Evolutionary conservation across 2,888 invertebrate genomes (phyloP), one percentile per base, ranked within the genome.

Genomic region (Neoitamus cyanurus): DNA sequence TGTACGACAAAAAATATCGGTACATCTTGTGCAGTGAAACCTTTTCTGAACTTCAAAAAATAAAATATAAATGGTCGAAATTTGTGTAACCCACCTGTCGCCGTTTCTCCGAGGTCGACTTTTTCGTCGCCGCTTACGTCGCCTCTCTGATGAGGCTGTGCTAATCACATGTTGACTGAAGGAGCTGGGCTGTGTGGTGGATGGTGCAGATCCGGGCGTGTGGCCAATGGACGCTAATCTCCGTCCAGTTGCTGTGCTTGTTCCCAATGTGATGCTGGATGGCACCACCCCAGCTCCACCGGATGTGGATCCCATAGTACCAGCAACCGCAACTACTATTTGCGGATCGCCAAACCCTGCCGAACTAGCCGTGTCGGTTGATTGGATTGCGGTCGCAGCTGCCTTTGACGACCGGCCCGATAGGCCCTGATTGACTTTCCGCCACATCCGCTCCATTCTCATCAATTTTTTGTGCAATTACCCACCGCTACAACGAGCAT

Each of bases 371-470:
- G 91, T 90, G 86, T 91, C 91, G 36, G 89, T 90, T 11, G 90
- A 90, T 85, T 89, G 89, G 13, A 89, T 88, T 68, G 82, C 86
- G 34, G 78, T 78, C 30, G 11, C 13, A 6, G 42, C n/a, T n/a
- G 78, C 83, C 73, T 88, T 86, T 13, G 89, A 87, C 20, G 89
- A 89, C 85, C 90, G 90, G 42, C 88, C 88, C 15, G 88, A 88
- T 86, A 91, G 88, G 85, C 91, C 91, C 87, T 91, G 91, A 88
- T 91, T 91, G 80, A 91, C 91, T 88, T 91, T 91, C 85, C 91
- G 90, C 91, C 91, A 91, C 90, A 91, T 91, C 86, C 91, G 90
- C 87, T 91, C 91, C 91, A 91, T 91, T 84, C 82, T 34, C 73
- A 82, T 69, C 73, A 85, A 83, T 83, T 85, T 85, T 83, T 80